Evolutionary conservation across 1,140 invertebrate species (phyloP), one percentile per base, ranked within the genome.

Genomic region (Trachymyrmex cornetzi): DNA sequence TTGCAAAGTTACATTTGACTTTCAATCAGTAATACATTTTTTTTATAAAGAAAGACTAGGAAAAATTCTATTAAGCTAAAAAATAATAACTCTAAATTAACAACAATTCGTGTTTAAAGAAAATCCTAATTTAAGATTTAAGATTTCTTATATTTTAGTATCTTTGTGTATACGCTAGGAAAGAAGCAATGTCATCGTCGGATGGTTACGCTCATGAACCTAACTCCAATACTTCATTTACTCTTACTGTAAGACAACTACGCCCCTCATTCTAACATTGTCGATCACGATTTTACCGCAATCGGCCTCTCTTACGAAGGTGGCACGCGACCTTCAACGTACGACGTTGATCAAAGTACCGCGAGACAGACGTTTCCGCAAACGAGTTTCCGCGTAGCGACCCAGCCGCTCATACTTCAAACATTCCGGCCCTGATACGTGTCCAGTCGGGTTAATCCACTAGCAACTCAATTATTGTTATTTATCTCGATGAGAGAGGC

Each of bases 381-480:
- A 64, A 57, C 63, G 22, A 14, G 44, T 81, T 89, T 90, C 88
- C 88, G 77, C 77, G 44, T 84, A 34, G 19, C 34, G 24, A 38
- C 7, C 59, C 48, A 53, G 61, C 72, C 27, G 61, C 22, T 30
- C 19, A n/a, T 84, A 50, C 50, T 72, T 61, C 59, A 59, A 75
- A 30, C 77, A 82, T 87, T 75, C 84, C 87, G 44, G 24, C 22
- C 7, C 19, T 34, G 64, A 69, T 87, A 89, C 87, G 85, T 72
- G 82, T 81, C 69, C 77, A 27, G 44, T 55, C 53, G 85, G 66
- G 27, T 69, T 84, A 89, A 90, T 87, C 85, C 88, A 79, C 85
- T 22, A 67, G 64, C 85, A 59, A 64, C 77, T 80, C 89, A 87
- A 90, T 90, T 90, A 90, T 90, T 87, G 85, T 89, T 89, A 87